phyloP scores from a whole-genome alignment of 2,113 vertebrate genomes.

The Triplophysa siluroides region DNA sequence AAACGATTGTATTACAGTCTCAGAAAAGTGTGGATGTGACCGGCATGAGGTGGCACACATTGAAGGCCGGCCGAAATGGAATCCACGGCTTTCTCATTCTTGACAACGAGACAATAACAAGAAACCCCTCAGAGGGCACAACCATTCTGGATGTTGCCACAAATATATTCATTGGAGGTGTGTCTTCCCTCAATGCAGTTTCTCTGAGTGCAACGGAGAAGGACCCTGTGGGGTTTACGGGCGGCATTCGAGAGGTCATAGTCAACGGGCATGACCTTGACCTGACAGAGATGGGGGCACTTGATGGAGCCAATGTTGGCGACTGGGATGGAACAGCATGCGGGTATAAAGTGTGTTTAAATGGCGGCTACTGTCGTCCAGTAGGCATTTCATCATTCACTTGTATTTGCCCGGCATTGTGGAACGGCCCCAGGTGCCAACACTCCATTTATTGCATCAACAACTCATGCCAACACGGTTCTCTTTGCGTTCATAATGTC shows the following conservation, averaged over 20 bases:
- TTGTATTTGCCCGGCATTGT: constrained; percentile 74
- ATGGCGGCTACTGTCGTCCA: constrained; percentile 72
- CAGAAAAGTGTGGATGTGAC: constrained; percentile 60
- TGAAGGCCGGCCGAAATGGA: constrained; percentile 76
- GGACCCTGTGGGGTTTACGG: constrained; percentile 76
- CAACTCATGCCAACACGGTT: constrained; percentile 70
- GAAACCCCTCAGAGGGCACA: constrained; percentile 70
- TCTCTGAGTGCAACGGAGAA: constrained; percentile 72
- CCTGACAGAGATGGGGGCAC: constrained; percentile 74
- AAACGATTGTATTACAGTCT: constrained; percentile 70
- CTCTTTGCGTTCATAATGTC: constrained; percentile 70
- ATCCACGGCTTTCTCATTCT: constrained; percentile 77
- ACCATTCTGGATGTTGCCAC: constrained; percentile 73
- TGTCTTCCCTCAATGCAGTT: constrained; percentile 74
- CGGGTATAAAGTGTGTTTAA: constrained; percentile 80
- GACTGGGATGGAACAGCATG: constrained; percentile 86
- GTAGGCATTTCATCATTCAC: constrained; percentile 61
- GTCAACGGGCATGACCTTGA: constrained; percentile 78
- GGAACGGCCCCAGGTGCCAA: constrained; percentile 77
- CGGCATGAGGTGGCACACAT: constrained; percentile 74
- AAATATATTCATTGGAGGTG: constrained; percentile 81
- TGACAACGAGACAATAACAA: constrained; percentile 69
- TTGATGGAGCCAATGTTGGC: constrained; percentile 77
- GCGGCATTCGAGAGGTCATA: constrained; percentile 76
- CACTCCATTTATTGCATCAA: constrained; percentile 71